Evolutionary conservation across 2,113 vertebrate species (phyloP).

Genomic region (Ictalurus furcatus): DNA sequence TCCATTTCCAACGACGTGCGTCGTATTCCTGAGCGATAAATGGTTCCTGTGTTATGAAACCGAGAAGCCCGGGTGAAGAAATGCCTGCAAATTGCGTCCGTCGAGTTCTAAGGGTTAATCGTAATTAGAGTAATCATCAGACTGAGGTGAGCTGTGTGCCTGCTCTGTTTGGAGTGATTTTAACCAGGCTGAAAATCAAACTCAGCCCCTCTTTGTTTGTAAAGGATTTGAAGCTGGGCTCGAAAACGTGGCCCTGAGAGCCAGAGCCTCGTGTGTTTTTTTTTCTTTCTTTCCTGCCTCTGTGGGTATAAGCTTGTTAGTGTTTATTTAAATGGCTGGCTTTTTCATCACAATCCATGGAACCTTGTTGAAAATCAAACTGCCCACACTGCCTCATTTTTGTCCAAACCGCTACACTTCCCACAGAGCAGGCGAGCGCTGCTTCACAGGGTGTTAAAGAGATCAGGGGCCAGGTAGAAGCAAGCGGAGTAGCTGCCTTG

Average conservation of each 20-base stretch:
- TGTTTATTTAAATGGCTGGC: conserved; percentile 52
- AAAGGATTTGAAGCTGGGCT: conserved; percentile 48
- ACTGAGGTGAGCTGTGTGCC: conserved; percentile 44
- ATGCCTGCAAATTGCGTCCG: conserved; percentile 5
- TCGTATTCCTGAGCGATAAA: conserved; percentile 15
- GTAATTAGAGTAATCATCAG: conserved; percentile 48
- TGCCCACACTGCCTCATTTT: conserved; percentile 50
- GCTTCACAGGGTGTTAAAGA: conserved; percentile 51
- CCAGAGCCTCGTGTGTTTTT: conserved; percentile 22
- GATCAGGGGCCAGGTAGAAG: conserved; percentile 51
- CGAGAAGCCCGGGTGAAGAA: neutral
- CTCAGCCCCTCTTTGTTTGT: conserved; percentile 49
- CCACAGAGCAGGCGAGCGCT: conserved; percentile 34
- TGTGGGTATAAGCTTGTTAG: conserved; percentile 39
- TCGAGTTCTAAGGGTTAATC: conserved; percentile 32
- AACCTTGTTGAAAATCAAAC: conserved; percentile 52
- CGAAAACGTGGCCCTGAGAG: conserved; percentile 14
- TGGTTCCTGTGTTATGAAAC: conserved; percentile 27
- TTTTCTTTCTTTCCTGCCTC: conserved; percentile 9
- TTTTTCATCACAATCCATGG: conserved; percentile 48
- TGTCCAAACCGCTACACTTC: conserved; percentile 38
- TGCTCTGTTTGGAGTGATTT: conserved; percentile 43
- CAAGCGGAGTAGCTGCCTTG: conserved; percentile 42
- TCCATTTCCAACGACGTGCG: neutral
- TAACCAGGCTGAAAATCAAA: conserved; percentile 48